Evolutionary conservation across 2,113 vertebrate species (phyloP).

Genomic region (Perca flavescens): DNA sequence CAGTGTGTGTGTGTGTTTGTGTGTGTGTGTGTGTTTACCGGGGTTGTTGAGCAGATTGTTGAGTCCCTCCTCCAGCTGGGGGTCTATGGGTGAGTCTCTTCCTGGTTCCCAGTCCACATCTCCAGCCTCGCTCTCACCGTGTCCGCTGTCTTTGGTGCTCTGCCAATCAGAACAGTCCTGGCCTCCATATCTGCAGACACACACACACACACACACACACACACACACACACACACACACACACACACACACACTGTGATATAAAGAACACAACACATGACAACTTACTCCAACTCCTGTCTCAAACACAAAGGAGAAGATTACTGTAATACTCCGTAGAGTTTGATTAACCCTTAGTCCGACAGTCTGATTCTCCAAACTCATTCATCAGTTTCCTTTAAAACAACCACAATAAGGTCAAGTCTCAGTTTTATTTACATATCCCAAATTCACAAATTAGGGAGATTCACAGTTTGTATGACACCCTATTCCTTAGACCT

Average conservation of each 20-base stretch:
- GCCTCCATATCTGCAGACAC: conserved; percentile 80
- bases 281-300: background rate
- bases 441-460: too few relatives aligned
- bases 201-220: conserved; percentile 3
- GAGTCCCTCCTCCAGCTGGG: conserved; percentile 89
- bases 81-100: conserved; percentile 88
- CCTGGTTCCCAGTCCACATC: conserved; percentile 87
- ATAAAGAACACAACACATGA: background rate
- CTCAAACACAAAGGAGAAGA: background rate
- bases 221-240: background rate
- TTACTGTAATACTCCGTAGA: too few relatives aligned
- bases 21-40: conserved; percentile 79
- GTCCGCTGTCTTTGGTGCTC: conserved; percentile 90
- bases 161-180: conserved; percentile 88
- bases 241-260: conserved; percentile 11
- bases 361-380: too few relatives aligned
- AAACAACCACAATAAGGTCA: too few relatives aligned
- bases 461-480: too few relatives aligned
- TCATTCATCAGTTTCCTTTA: too few relatives aligned
- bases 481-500: background rate
- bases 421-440: too few relatives aligned
- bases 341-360: too few relatives aligned
- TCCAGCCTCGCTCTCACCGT: conserved; percentile 89
- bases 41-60: conserved; percentile 85
- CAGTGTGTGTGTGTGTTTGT: background rate